Percentiles rank a stretch among this genome's conserved stretches.
phyloP scores from a whole-genome alignment of 2,888 invertebrate species.

The Ochropleura leucogaster region DNA sequence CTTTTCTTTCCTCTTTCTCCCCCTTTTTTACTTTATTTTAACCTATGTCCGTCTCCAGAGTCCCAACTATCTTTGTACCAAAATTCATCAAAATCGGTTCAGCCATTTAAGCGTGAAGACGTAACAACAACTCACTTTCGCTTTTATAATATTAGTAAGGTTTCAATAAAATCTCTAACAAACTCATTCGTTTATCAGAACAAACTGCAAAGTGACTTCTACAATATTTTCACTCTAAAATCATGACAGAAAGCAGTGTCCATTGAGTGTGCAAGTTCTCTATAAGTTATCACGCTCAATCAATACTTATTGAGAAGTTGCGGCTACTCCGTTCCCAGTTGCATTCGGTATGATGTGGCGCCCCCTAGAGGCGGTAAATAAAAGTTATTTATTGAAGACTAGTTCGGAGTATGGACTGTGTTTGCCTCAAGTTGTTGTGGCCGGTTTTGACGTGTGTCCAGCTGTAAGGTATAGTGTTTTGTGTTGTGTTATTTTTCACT shows the following conservation, averaged over 20 bases:
- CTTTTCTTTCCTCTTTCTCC: no score
- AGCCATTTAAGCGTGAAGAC: no score
- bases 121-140: no score
- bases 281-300: constrained; percentile 71
- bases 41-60: no score
- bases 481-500: constrained; percentile 10
- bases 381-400: constrained; percentile 62
- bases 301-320: constrained; percentile 74
- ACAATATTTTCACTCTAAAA: constrained; percentile 55
- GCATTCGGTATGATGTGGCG: constrained; percentile 61
- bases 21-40: no score
- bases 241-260: constrained; percentile 65
- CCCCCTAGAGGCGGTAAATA: constrained; percentile 49
- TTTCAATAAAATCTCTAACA: background rate
- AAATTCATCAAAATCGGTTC: no score
- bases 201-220: constrained; percentile 43
- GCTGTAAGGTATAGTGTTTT: constrained; percentile 24
- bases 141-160: no score
- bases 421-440: constrained; percentile 23
- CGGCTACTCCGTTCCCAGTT: constrained; percentile 47
- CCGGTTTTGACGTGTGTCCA: constrained; percentile 43
- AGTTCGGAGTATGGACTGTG: constrained; percentile 36
- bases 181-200: constrained; percentile 19
- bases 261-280: constrained; percentile 58
- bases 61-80: no score